Evolutionary conservation across 2,888 invertebrate genomes (phyloP), one percentile per base, ranked within the genome.

Genomic region (Trypoxylon attenuatum): DNA sequence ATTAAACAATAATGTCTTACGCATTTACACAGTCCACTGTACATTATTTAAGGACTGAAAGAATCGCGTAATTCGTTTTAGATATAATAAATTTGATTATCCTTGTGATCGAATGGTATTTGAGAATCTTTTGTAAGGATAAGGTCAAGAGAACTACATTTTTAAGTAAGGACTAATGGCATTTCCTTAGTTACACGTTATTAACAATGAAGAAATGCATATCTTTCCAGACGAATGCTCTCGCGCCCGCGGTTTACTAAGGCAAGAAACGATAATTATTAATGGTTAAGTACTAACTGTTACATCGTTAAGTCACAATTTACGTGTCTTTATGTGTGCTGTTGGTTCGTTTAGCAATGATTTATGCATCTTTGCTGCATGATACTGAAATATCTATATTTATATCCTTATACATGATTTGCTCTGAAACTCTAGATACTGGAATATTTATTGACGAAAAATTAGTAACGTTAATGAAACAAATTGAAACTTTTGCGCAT

Each of bases 121-220:
- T 58, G 60, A 63, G 45, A 56, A 55, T 49, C 62, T n/a, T 64
- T 72, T 61, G 52, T 65, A 71, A 74, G 47, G 16, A 33, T 33
- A 66, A 59, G 50, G 18, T 10, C 39, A 38, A 39, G 8, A 46
- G n/a, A n/a, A n/a, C n/a, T n/a, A n/a, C n/a, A n/a, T n/a, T n/a
- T n/a, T n/a, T n/a, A 68, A 60, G 59, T 61, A 65, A 62, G 54
- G 54, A 53, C 59, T 50, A 52, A 47, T 69, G 61, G 55, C 61
- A 62, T 69, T 66, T 76, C 38, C 65, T 70, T 69, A 60, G 49
- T 69, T 69, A 54, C 64, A 68, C 57, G 60, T 75, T 73, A 57
- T 50, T 71, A 64, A 67, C 43, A 64, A 64, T 62, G 58, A 73
- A 58, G 64, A 73, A 69, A 71, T 76, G 81, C 81, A 82, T 82